Base-by-base conservation (phyloP, 2,797 vertebrate species). In the Australoheros facetus region DNA sequence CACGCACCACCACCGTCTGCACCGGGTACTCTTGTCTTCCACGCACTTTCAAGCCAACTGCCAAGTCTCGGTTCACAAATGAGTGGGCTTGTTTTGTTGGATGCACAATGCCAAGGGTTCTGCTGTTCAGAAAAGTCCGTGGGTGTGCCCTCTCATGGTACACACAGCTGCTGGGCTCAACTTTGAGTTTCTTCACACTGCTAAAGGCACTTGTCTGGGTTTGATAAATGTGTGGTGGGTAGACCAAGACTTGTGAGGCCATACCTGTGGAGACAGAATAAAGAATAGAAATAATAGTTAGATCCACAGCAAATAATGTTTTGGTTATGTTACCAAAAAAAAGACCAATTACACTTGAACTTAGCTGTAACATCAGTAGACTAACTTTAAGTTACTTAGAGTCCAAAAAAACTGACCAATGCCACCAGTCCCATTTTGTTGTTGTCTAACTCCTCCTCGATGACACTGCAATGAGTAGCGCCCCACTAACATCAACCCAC, bases 171-270 rank as follows among this genome's bases (percentile, higher is more conserved):
- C 96, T 97, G 96, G 98, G 97, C 96, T 99, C 98, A 91, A 98
- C 95, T 98, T 98, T 99, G 85, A 99, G 97, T 97, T 99, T 99
- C 97, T 99, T 99, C 96, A 98, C 97, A 94, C 97, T 98, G 97
- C 97, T 98, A 97, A 99, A 99, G 98, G 98, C 98, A 99, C 98
- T 99, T 99, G 98, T 98, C 98, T 99, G 98, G 95, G 97, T 98
- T 98, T 99, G 98, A 98, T 98, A 99, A 97, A 99, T 96, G 96
- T 99, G 97, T 95, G 98, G 98, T 98, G 98, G 98, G 96, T 97
- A 99, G 95, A 99, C 97, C 97, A 99, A 98, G 96, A 99, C 98
- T 97, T 99, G 98, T 99, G 98, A 99, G 97, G 98, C 98, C 98
- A 99, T 99, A 98, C 98, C 98, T 99, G 90, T 21, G 79, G 56